Evolutionary conservation across 2,797 vertebrate species (phyloP), one percentile per base, ranked within the genome.

Genomic region (Streptopelia turtur): DNA sequence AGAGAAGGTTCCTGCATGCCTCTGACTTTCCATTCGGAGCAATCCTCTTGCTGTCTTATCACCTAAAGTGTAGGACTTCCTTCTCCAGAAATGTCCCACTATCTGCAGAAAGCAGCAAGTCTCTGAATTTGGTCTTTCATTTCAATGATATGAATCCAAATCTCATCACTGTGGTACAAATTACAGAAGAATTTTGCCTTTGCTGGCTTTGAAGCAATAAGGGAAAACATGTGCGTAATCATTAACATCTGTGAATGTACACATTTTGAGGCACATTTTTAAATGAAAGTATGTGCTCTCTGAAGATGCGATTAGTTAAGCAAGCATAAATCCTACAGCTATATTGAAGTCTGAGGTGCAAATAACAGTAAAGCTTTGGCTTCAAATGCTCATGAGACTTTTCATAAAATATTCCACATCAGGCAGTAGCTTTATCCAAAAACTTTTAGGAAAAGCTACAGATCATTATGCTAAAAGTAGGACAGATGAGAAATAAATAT

Each of bases 201-300:
- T 74, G 24, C 52, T 77, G 47, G 43, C 89, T 94, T 93, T 82
- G 83, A 94, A 90, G 63, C 49, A 91, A 31, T 91, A 96, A 95
- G 55, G 63, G 39, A 65, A 96, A 95, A 94, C 86, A 71, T 31
- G 37, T 91, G 77, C 0, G 3, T 90, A 94, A 95, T 91, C 64
- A 82, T 68, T 91, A 91, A 93, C 93, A 96, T 91, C 88, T 94
- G 95, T 47, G 85, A 95, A 90, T 87, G 90, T 87, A 52, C 64
- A 86, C 87, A 89, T 87, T 94, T 94, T 0, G 1, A 88, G 63
- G 70, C 1, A 0, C 1, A 0, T 66, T 95, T 83, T 86, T 52
- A 86, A 93, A 90, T 81, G 35, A 76, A 66, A 76, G 22, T 65
- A 59, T 31, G 7, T 79, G 77, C 8, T 81, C 28, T 71, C 85